Evolutionary conservation across 2,888 invertebrate genomes (phyloP), one percentile per base, ranked within the genome.

Genomic region (Pocota personata): DNA sequence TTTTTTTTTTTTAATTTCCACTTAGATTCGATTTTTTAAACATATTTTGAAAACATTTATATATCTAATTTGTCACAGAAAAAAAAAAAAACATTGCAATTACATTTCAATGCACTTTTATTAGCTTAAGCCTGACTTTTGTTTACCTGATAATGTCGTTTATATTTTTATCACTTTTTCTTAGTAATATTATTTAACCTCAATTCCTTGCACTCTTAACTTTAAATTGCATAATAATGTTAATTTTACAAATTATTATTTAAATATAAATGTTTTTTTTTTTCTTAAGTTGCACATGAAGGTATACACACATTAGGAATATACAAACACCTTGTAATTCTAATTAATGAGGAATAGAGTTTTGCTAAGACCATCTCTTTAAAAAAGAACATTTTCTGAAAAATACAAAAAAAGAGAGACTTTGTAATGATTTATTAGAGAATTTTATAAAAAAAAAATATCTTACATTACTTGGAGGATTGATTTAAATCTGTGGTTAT

Each of bases 121-220:
- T 30, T 55, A 62, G 48, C 57, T 48, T 30, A 48, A 66, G 57
- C 48, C 66, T 79, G 72, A 64, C 57, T 50, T 24, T 71, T 71
- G 21, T 77, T 48, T 66, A 76, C 83, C 78, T 83, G 83, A 83
- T 78, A 48, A n/a, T 73, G 66, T 80, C 64, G 66, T 72, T 77
- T 72, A 50, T 24, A 24, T 64, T 27, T 43, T 67, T 83, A 73
- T 78, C 67, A 83, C 67, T 52, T 50, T 60, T 16, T 48, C 52
- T 27, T 52, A 55, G n/a, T 60, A 57, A 48, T 67, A 78, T 24
- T 66, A 66, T 64, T 55, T 21, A 69, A 27, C 52, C 35, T 83
- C 78, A 83, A 83, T 83, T 72, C 72, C 66, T 55, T 82, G 43
- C 50, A 71, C 57, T 27, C 43, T 71, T 67, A 72, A 72, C 5